Percentiles rank a stretch among this genome's conserved stretches.
Evolutionary conservation across 2,113 vertebrate species (phyloP).

Genomic region (Sphyrna mokarran): DNA sequence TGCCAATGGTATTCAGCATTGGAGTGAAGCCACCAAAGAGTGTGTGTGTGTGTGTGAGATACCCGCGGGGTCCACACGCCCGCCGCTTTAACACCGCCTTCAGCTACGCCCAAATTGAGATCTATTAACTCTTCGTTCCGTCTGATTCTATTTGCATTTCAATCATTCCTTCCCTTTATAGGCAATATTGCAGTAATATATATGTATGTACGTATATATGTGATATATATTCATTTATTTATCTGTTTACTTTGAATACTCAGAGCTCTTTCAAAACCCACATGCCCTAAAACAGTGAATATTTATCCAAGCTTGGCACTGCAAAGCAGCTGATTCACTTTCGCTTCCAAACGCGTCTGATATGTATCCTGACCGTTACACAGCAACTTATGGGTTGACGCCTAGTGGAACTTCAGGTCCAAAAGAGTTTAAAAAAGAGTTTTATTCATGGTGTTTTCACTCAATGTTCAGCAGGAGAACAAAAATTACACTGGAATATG

Average conservation of each 20-base stretch:
- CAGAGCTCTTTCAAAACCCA: neutral
- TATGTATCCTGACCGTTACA: neutral
- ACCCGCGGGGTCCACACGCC: constrained; percentile 42
- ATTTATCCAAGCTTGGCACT: neutral
- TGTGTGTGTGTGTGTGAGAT: constrained; percentile 35
- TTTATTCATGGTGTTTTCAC: neutral
- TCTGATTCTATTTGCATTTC: neutral
- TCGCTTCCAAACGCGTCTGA: neutral
- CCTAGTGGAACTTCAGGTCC: neutral
- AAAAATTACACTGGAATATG: neutral
- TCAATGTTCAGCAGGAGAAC: neutral
- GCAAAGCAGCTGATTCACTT: neutral
- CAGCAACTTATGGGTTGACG: neutral
- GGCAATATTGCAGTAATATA: neutral
- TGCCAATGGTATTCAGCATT: constrained; percentile 53
- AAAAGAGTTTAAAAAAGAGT: neutral
- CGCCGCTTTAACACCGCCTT: neutral
- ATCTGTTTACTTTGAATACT: neutral
- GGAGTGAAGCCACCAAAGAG: constrained; percentile 43
- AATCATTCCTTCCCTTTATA: neutral
- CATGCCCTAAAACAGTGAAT: neutral
- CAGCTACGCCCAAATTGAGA: neutral
- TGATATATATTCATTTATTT: too few species aligned
- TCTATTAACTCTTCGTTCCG: neutral
- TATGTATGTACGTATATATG: too few species aligned